A percentile compares a stretch with the other conserved stretches of the same genome.
phyloP scores from a whole-genome alignment of 2,797 vertebrate genomes.

The Enteromius afrohamiltoni region DNA sequence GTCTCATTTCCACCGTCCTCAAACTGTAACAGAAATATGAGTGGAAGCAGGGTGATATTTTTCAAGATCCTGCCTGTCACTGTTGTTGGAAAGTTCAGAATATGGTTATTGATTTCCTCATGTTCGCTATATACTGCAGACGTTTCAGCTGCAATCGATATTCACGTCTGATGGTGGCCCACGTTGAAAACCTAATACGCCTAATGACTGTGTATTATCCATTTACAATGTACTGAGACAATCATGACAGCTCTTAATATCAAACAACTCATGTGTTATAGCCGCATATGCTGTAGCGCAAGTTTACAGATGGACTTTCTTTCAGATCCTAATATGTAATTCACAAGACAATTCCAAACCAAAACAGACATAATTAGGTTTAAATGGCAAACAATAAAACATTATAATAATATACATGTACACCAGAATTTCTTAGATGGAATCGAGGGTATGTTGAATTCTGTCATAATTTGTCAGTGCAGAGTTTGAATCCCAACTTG shows the following conservation, averaged over 20 bases:
- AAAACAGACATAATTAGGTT: neutral
- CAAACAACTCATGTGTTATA: neutral
- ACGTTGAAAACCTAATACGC: constrained; percentile 51
- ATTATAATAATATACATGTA: neutral
- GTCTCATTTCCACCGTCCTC: constrained; percentile 62
- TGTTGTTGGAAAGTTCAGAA: constrained; percentile 45
- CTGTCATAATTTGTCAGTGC: neutral
- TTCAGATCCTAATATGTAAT: neutral
- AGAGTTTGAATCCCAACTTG: neutral
- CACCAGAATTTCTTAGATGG: neutral
- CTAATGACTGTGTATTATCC: constrained; percentile 52
- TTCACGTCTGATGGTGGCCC: constrained; percentile 28
- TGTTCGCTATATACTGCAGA: constrained; percentile 49
- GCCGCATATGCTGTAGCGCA: constrained; percentile 37
- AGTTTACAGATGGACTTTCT: neutral
- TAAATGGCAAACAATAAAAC: neutral
- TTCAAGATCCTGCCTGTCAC: constrained; percentile 56
- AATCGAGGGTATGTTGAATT: neutral
- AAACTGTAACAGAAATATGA: constrained; percentile 59
- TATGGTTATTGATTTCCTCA: constrained; percentile 61
- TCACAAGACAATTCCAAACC: neutral
- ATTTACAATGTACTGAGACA: constrained; percentile 50
- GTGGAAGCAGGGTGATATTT: constrained; percentile 53
- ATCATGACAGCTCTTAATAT: neutral
- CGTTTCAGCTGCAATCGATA: constrained; percentile 57